These are phyloP conservation scores for Molorchus minor DNA, from an alignment of 2,888 invertebrate genomes.

Conservation along the genomic window DNA sequence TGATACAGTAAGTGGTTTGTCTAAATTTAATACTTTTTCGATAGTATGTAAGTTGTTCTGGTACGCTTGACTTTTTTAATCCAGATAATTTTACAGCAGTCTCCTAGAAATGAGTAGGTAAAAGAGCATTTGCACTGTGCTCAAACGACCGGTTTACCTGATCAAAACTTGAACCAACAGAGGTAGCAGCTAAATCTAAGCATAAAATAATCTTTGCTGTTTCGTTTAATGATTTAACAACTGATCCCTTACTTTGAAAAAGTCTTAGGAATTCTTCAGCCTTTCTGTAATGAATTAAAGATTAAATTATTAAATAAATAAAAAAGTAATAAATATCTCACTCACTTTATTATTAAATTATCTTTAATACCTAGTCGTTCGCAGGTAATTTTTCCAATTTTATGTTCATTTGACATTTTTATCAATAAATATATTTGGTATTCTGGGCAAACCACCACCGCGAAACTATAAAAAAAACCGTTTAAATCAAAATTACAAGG, in stretches of 20 bases:
- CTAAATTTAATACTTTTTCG: conserved; percentile 70
- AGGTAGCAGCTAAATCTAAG: conserved; percentile 68
- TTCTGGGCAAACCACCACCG: too few relatives aligned
- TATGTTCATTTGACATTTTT: conserved; percentile 37
- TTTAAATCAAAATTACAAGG: too few relatives aligned
- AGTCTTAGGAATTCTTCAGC: conserved; percentile 66
- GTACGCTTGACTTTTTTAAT: conserved; percentile 68
- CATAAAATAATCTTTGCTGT: conserved; percentile 70
- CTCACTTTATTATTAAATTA: conserved; percentile 41
- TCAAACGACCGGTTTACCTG: conserved; percentile 55
- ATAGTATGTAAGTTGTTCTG: conserved; percentile 67
- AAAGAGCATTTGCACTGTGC: not conserved
- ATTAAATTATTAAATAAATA: not conserved
- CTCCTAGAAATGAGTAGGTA: conserved; percentile 60
- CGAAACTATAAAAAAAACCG: conserved; percentile 8
- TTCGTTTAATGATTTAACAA: conserved; percentile 65
- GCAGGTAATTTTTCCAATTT: conserved; percentile 34
- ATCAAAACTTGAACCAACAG: conserved; percentile 67
- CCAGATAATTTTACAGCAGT: conserved; percentile 69
- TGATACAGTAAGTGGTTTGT: conserved; percentile 65
- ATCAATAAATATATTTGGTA: too few relatives aligned
- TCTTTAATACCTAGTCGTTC: conserved; percentile 42
- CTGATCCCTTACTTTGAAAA: conserved; percentile 62
- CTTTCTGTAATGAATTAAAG: conserved; percentile 59
- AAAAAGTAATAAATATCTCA: not conserved